Percentiles rank a stretch among this genome's conserved stretches.
Evolutionary conservation across 2,113 vertebrate species (phyloP).

Genomic region (Tretioscincus oriximinensis): DNA sequence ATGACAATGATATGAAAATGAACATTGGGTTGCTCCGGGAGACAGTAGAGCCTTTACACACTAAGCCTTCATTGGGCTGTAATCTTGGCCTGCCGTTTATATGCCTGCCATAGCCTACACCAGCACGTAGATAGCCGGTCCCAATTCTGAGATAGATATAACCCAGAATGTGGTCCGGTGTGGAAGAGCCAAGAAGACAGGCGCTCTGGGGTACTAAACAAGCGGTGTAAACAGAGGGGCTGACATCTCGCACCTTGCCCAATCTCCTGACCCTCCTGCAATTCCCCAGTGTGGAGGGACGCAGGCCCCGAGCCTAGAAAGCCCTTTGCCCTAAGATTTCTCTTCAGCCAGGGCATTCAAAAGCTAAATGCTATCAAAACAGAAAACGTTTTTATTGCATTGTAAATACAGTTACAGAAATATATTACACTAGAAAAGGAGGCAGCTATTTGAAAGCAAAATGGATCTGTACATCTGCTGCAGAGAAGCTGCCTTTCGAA

Average conservation of each 20-base stretch:
- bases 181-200: too few relatives aligned
- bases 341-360: background rate
- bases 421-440: slow-evolving; percentile 41
- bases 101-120: too few relatives aligned
- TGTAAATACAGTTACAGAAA: slow-evolving; percentile 55
- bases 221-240: background rate
- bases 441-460: slow-evolving; percentile 9
- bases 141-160: too few relatives aligned
- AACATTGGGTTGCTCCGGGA: too few relatives aligned
- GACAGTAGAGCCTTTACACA: too few relatives aligned
- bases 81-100: too few relatives aligned
- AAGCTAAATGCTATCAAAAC: slow-evolving; percentile 55
- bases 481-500: background rate
- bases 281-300: background rate
- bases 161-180: too few relatives aligned
- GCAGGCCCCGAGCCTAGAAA: background rate
- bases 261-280: background rate
- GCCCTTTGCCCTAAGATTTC: background rate
- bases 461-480: slow-evolving; percentile 23
- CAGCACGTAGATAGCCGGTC: too few relatives aligned
- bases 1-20: too few relatives aligned
- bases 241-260: too few relatives aligned
- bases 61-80: too few relatives aligned
- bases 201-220: background rate
- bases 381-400: slow-evolving; percentile 63